These are phyloP conservation scores for Vireo altiloquus DNA, from an alignment of 2,113 vertebrate genomes.

Conservation along the genomic window DNA sequence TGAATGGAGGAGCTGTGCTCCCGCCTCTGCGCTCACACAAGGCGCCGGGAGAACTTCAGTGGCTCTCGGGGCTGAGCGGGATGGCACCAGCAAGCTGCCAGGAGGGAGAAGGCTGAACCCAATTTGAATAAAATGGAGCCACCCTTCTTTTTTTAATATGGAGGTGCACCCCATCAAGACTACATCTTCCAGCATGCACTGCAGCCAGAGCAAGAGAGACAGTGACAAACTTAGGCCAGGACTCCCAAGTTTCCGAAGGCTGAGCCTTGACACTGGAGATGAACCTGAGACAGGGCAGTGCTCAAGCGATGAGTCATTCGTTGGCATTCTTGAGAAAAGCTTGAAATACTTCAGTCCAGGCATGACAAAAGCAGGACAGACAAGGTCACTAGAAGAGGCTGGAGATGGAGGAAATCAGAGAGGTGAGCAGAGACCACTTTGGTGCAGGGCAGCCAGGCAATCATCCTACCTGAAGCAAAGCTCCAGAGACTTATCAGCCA, in stretches of 20 bases:
- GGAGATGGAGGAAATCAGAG: not conserved
- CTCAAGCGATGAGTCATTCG: not conserved
- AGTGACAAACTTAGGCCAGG: not conserved
- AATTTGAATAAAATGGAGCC: slow-evolving; percentile 49
- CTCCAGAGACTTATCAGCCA: not conserved
- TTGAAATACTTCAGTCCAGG: not conserved
- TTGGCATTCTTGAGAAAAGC: not conserved
- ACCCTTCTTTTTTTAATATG: slow-evolving; percentile 52
- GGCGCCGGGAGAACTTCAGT: not conserved
- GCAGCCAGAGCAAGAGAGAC: not conserved
- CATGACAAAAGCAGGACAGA: not conserved
- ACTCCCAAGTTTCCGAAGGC: not conserved
- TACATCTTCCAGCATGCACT: slow-evolving; percentile 55
- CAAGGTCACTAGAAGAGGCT: not conserved
- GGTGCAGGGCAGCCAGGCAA: not conserved
- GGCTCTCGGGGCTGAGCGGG: not conserved
- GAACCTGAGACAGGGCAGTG: not conserved
- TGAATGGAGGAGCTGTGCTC: not conserved
- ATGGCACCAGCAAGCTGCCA: not conserved
- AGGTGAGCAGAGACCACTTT: not conserved
- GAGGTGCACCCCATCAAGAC: slow-evolving; percentile 23
- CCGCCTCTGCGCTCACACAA: not conserved
- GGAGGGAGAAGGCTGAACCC: not conserved
- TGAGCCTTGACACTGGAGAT: not conserved
- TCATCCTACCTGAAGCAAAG: not conserved